Conservation (phyloP, 2,113 vertebrate genomes). For the Tachuris rubrigastra region DNA sequence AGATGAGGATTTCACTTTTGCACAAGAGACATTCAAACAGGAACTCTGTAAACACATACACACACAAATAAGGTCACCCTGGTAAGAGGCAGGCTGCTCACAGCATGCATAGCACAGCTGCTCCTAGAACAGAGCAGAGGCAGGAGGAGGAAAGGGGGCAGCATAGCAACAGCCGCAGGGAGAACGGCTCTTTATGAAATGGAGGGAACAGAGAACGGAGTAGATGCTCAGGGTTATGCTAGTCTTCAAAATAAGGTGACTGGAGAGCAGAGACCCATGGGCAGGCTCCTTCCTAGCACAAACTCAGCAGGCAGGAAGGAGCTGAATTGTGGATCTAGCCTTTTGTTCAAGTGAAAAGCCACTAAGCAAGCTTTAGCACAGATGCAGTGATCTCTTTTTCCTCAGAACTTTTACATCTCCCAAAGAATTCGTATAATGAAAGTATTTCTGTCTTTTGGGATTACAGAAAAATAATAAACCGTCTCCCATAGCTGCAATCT, state of each 20-base stretch:
- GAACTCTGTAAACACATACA: conserved; percentile 74
- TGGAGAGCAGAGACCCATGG: background rate
- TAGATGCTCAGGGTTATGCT: background rate
- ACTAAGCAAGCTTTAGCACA: background rate
- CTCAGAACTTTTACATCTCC: background rate
- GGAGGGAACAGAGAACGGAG: background rate
- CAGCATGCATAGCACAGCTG: background rate
- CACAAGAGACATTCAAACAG: conserved; percentile 82
- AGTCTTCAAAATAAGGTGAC: conserved; percentile 15
- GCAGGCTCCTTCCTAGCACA: background rate
- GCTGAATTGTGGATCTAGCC: background rate
- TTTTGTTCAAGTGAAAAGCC: background rate
- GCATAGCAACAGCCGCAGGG: background rate
- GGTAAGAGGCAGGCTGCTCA: background rate
- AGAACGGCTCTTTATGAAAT: background rate
- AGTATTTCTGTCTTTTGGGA: background rate
- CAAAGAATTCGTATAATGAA: background rate
- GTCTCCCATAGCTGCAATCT: background rate
- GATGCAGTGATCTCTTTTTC: background rate
- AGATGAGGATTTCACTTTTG: conserved; percentile 83
- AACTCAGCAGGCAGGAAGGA: background rate
- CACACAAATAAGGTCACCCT: background rate
- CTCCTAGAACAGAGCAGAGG: background rate
- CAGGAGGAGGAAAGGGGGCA: background rate
- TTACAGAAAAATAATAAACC: background rate